Conservation (phyloP, 2,113 vertebrate genomes). For the Thamnophis sirtalis region DNA sequence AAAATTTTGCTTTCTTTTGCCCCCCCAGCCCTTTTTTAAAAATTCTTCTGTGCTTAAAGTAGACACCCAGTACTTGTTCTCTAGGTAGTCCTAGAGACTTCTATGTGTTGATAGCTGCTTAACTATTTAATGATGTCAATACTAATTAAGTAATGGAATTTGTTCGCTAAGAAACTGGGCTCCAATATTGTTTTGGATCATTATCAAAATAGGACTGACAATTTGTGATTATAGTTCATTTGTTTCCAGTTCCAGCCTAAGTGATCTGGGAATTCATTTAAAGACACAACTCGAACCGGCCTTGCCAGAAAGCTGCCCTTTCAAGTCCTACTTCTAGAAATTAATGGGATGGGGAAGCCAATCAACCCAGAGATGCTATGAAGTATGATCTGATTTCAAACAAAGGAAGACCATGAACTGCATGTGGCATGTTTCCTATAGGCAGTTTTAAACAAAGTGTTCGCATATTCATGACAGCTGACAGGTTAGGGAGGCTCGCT, state of each 20-base stretch:
- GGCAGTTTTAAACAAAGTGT: slow-evolving; percentile 29
- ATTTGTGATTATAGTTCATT: slow-evolving; percentile 1
- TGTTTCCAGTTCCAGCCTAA: background rate
- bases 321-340: background rate
- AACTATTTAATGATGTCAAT: background rate
- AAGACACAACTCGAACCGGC: background rate
- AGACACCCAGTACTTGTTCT: background rate
- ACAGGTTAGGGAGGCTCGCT: slow-evolving; percentile 25
- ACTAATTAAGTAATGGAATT: slow-evolving; percentile 20
- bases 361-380: background rate
- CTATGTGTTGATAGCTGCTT: background rate
- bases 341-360: background rate
- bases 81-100: background rate
- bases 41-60: background rate
- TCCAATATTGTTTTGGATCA: background rate
- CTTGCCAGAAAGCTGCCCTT: background rate
- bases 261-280: background rate
- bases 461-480: slow-evolving; percentile 35
- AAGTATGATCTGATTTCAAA: background rate
- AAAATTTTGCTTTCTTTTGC: background rate
- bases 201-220: background rate
- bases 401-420: background rate
- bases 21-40: background rate
- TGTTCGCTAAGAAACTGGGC: background rate
- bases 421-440: slow-evolving; percentile 32